These are phyloP conservation scores for Nannoperca obscura DNA, from an alignment of 2,797 vertebrate genomes.

Conservation along the genomic window DNA sequence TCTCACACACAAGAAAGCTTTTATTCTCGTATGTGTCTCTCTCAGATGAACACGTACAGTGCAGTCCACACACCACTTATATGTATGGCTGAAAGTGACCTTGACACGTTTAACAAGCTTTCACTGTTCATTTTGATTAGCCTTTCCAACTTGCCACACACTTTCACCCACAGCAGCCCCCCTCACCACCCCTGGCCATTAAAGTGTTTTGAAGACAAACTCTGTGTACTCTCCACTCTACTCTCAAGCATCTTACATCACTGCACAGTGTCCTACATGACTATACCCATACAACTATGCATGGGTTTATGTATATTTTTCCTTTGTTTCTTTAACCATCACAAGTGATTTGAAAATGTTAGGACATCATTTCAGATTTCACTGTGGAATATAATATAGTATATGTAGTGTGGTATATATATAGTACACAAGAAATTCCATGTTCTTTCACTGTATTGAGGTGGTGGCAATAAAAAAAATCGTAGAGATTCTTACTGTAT, in stretches of 20 bases:
- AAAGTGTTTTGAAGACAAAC: constrained; percentile 2
- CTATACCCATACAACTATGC: too few relatives aligned
- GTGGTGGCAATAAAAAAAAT: too few relatives aligned
- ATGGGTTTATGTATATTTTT: not conserved
- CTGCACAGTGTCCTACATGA: not conserved
- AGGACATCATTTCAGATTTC: not conserved
- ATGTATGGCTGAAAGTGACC: constrained; percentile 31
- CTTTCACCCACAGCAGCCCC: constrained; percentile 3
- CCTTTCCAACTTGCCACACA: constrained; percentile 9
- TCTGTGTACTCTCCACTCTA: not conserved
- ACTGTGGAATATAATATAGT: not conserved
- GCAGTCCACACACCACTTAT: not conserved
- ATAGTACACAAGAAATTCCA: too few relatives aligned
- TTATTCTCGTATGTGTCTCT: constrained; percentile 18
- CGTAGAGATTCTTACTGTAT: too few relatives aligned
- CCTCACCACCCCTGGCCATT: not conserved
- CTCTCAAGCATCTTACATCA: not conserved
- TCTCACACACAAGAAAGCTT: constrained; percentile 19
- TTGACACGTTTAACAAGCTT: constrained; percentile 27
- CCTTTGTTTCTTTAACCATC: not conserved
- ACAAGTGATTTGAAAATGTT: not conserved
- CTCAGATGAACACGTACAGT: not conserved
- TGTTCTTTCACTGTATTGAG: too few relatives aligned
- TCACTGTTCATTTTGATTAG: constrained; percentile 39
- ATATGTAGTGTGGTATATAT: too few relatives aligned